A percentile compares a stretch with the other conserved stretches of the same genome.
These are phyloP conservation scores for Circaetus cinerascens DNA, from an alignment of 2,113 vertebrate species.

Conservation along the genomic window DNA sequence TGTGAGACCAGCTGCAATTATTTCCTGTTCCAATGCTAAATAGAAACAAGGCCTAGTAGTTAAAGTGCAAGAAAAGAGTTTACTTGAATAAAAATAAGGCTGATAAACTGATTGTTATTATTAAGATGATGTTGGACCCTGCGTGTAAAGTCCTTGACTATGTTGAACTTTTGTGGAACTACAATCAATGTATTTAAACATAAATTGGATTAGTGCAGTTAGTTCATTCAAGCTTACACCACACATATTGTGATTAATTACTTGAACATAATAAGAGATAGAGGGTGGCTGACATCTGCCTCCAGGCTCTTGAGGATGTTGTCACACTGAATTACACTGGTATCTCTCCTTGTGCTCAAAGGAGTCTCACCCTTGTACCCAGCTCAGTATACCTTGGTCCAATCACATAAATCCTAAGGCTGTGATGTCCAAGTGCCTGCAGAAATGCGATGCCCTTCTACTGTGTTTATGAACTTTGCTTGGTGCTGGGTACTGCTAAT, in stretches of 20 bases:
- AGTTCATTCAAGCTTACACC: not conserved
- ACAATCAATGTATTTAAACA: not conserved
- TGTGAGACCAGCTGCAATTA: not conserved
- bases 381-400: not conserved
- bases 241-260: not conserved
- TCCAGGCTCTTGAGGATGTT: fast-evolving
- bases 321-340: not conserved
- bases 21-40: not conserved
- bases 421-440: not conserved
- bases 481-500: not conserved
- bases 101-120: not conserved
- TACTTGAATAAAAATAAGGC: not conserved
- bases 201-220: not conserved
- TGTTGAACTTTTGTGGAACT: not conserved
- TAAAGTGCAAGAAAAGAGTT: not conserved
- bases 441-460: not conserved
- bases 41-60: not conserved
- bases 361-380: not conserved
- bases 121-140: not conserved
- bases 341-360: not conserved
- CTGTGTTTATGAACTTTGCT: not conserved
- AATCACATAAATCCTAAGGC: not conserved
- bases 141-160: not conserved
- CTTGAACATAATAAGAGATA: not conserved
- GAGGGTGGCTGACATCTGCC: not conserved